Evolutionary conservation across 2,797 vertebrate genomes (phyloP).

Genomic region (Champsocephalus esox): DNA sequence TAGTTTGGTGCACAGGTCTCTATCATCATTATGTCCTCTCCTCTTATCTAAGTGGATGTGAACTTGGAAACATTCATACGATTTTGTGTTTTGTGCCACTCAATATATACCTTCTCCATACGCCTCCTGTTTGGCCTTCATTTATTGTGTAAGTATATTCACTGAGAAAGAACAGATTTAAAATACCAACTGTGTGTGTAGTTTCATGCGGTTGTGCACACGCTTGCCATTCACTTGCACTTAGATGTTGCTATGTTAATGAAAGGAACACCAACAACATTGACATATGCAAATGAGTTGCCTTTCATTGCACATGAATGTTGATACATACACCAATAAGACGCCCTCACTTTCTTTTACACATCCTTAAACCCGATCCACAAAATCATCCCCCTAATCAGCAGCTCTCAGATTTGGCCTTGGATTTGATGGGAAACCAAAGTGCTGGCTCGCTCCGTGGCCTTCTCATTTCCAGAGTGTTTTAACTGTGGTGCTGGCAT

Average conservation of each 20-base stretch:
- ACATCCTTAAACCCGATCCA: slow-evolving; percentile 18
- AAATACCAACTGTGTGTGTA: not conserved
- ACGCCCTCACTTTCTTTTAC: not conserved
- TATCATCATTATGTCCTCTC: slow-evolving; percentile 1
- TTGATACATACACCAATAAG: not conserved
- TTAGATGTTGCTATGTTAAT: not conserved
- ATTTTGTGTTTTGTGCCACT: slow-evolving; percentile 3
- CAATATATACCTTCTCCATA: not conserved
- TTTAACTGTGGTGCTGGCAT: slow-evolving; percentile 20
- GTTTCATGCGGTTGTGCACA: not conserved
- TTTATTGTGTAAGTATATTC: not conserved
- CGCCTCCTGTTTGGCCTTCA: not conserved
- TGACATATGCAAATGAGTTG: not conserved
- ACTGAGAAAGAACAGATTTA: not conserved
- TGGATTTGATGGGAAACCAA: slow-evolving; percentile 28
- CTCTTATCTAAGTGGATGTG: not conserved
- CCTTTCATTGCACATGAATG: not conserved
- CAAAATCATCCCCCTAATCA: slow-evolving; percentile 34
- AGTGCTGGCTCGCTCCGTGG: slow-evolving; percentile 8
- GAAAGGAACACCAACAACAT: not conserved
- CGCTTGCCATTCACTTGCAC: not conserved
- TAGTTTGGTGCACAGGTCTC: no score
- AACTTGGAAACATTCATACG: slow-evolving; percentile 18
- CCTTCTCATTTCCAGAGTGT: slow-evolving; percentile 36
- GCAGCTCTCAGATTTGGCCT: slow-evolving; percentile 6